phyloP scores from a whole-genome alignment of 2,113 vertebrate species.

The Brachyhypopomus occidentalis region DNA sequence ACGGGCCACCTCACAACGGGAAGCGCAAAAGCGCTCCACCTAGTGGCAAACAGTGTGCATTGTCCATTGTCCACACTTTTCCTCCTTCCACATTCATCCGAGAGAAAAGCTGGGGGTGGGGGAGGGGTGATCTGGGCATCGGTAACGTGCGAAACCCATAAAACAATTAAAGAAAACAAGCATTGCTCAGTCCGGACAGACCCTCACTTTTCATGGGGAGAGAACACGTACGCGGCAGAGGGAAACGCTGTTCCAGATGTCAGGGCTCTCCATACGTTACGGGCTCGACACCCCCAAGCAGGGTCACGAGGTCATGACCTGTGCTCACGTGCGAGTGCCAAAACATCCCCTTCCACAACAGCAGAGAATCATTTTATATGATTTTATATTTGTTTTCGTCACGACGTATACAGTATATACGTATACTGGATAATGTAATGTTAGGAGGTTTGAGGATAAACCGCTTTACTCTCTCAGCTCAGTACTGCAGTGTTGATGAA shows the following conservation, averaged over 20 bases:
- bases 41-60: constrained; percentile 51
- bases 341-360: neutral
- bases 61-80: neutral
- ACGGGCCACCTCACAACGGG: constrained; percentile 11
- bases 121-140: too few relatives aligned
- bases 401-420: too few relatives aligned
- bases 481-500: too few relatives aligned
- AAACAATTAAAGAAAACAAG: neutral
- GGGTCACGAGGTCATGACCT: neutral
- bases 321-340: neutral
- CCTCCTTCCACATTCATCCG: neutral
- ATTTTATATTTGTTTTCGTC: too few relatives aligned
- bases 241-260: constrained; percentile 25
- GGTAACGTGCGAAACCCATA: neutral
- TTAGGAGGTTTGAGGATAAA: too few relatives aligned
- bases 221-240: neutral
- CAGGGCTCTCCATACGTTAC: neutral
- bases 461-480: too few relatives aligned
- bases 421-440: too few relatives aligned
- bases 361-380: too few relatives aligned
- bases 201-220: neutral
- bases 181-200: neutral
- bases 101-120: neutral
- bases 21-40: constrained; percentile 51
- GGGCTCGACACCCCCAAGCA: neutral